phyloP scores from a whole-genome alignment of 2,888 invertebrate genomes.

The Athripsodes cinereus region DNA sequence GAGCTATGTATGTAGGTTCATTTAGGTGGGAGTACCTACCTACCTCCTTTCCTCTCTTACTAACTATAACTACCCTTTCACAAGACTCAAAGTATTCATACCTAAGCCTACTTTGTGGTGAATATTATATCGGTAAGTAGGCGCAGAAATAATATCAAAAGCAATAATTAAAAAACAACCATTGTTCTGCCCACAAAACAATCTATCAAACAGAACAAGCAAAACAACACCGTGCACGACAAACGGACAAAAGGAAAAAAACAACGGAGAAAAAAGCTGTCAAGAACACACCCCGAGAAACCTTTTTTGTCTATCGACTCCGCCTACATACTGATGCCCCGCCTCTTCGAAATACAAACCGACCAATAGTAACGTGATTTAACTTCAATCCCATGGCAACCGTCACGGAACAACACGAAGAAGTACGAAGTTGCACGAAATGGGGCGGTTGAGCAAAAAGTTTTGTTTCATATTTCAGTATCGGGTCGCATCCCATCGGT shows the following conservation, averaged over 20 bases:
- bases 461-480: slow-evolving; percentile 49
- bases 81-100: not conserved
- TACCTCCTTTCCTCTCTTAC: not conserved
- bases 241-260: slow-evolving; percentile 36
- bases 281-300: slow-evolving; percentile 36
- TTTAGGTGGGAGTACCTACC: not conserved
- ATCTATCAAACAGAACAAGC: slow-evolving; percentile 45
- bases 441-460: slow-evolving; percentile 49
- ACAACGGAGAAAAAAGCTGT: slow-evolving; percentile 36
- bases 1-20: not conserved
- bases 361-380: slow-evolving; percentile 19
- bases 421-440: slow-evolving; percentile 41
- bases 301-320: slow-evolving; percentile 32
- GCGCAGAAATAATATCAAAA: not conserved
- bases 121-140: not conserved
- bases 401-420: slow-evolving; percentile 35
- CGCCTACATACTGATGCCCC: slow-evolving; percentile 35
- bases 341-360: slow-evolving; percentile 31
- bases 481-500: slow-evolving; percentile 53
- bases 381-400: slow-evolving; percentile 30
- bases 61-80: too few relatives aligned
- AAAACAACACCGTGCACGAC: slow-evolving; percentile 38
- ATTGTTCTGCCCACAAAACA: slow-evolving; percentile 33
- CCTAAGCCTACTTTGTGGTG: not conserved
- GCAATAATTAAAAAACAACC: slow-evolving; percentile 33